Evolutionary conservation across 2,797 vertebrate genomes (phyloP), one percentile per base, ranked within the genome.

Genomic region (Rhodeus uyekii): DNA sequence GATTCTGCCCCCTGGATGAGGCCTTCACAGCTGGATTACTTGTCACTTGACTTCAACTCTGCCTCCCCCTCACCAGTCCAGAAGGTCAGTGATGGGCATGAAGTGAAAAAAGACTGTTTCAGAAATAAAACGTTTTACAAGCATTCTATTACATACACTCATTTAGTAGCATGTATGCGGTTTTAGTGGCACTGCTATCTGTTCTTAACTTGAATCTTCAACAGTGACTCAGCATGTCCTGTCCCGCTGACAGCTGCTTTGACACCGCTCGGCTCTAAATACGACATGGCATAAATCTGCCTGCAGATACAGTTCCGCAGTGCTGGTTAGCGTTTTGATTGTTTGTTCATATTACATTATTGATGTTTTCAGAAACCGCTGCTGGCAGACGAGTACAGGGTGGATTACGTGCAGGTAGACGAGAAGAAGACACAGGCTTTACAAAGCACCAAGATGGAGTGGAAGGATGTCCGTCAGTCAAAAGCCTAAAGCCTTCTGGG

Each of bases 381-480:
- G 64, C 87, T 94, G 81, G 88, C 87, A 3, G 94, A 99, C 81
- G 97, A 98, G 16, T 93, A 98, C 85, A 93, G 94, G 81, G 98
- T 99, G 80, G 98, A 99, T 90, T 99, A 99, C 0, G 98, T 99
- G 69, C 95, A 97, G 87, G 97, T 99, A 81, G 98, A 99, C 50
- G 96, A 99, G 86, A 96, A 97, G 94, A 98, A 98, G 93, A 99
- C 98, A 18, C 98, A 98, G 86, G 98, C 98, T 42, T 95, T 99
- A 85, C 96, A 96, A 91, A 96, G 91, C 94, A 99, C 97, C 87
- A 98, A 96, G 88, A 96, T 97, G 91, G 96, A 98, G 91, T 99
- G 98, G 98, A 97, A 95, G 48, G 97, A 99, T 58, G 96, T 96
- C 73, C 94, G 97, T 61, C 98, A 97, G 89, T 97, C 97, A 0